These are phyloP conservation scores for Naja naja DNA, from an alignment of 2,113 vertebrate species.

Conservation along the genomic window DNA sequence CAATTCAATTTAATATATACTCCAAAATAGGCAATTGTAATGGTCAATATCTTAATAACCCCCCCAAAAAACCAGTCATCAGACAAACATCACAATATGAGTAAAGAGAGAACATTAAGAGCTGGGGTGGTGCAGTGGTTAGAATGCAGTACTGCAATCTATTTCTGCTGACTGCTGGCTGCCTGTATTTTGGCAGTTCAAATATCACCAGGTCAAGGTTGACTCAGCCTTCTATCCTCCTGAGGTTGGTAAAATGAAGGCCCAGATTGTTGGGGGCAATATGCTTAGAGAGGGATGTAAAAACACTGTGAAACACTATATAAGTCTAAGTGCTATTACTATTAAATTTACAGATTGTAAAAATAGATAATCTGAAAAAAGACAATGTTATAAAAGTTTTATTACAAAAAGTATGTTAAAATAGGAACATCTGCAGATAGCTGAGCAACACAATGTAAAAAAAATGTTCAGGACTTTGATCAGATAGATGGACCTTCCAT, in stretches of 20 bases:
- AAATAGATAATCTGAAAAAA: background rate
- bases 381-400: background rate
- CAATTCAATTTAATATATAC: background rate
- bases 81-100: background rate
- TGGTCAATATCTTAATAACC: background rate
- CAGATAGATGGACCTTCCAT: background rate
- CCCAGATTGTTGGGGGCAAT: no score
- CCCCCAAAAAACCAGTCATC: background rate
- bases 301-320: no score
- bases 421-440: background rate
- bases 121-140: no score
- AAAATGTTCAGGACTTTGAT: background rate
- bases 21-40: background rate
- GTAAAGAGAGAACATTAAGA: background rate
- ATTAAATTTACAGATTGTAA: background rate
- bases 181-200: no score
- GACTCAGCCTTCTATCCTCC: no score
- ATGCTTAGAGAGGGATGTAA: no score
- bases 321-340: no score
- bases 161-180: no score
- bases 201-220: no score
- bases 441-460: background rate
- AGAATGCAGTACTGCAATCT: no score
- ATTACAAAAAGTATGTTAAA: background rate
- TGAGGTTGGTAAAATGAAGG: no score